Percentiles rank a stretch among this genome's conserved stretches.
These are phyloP conservation scores for Mesochorus sp. DNA, from an alignment of 2,888 invertebrate species.

Conservation along the genomic window DNA sequence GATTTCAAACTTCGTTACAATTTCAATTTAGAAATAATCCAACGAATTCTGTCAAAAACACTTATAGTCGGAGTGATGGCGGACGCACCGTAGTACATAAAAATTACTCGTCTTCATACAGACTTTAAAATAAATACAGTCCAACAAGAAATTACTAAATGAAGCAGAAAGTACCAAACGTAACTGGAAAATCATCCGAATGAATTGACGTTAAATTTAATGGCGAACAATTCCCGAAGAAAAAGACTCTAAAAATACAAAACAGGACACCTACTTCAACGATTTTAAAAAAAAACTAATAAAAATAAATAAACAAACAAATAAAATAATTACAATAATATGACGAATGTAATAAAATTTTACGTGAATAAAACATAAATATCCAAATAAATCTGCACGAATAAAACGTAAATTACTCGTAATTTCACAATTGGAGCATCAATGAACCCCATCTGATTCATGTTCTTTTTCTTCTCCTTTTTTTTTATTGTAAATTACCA, in stretches of 20 bases:
- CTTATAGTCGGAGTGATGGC: not conserved
- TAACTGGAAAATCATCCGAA: not conserved
- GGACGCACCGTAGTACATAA: conserved; percentile 5
- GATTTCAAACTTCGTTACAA: too few species aligned
- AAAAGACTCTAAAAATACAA: too few species aligned
- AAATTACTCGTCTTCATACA: not conserved
- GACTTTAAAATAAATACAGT: not conserved
- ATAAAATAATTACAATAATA: too few species aligned
- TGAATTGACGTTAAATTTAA: too few species aligned
- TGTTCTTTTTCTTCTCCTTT: too few species aligned
- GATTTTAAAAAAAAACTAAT: not conserved
- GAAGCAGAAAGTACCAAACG: not conserved
- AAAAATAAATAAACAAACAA: too few species aligned
- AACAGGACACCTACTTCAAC: not conserved
- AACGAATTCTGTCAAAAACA: too few species aligned
- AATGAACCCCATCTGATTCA: too few species aligned
- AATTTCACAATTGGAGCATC: not conserved
- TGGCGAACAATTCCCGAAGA: too few species aligned
- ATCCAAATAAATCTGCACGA: not conserved
- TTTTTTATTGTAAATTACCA: too few species aligned
- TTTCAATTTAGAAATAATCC: too few species aligned
- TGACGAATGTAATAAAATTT: too few species aligned
- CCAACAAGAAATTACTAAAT: not conserved
- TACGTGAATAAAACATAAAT: not conserved
- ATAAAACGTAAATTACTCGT: not conserved